These are phyloP conservation scores for Micrasema longulum DNA, from an alignment of 1,140 invertebrate genomes.

Conservation along the genomic window DNA sequence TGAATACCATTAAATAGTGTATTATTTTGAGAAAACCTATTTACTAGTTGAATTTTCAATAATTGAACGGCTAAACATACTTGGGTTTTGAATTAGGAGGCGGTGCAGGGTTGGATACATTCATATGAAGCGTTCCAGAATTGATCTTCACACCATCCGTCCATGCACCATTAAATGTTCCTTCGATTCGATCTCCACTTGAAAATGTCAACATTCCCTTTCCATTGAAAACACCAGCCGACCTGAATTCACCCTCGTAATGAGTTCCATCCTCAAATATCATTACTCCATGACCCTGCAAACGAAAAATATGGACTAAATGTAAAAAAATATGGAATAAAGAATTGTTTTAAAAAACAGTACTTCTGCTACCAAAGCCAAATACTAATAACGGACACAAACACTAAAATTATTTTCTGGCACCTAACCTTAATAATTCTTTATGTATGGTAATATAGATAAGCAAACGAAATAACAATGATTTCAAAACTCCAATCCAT, in stretches of 20 bases:
- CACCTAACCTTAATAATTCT: too few relatives aligned
- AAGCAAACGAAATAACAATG: too few relatives aligned
- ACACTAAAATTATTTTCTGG: too few relatives aligned
- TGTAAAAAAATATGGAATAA: not conserved
- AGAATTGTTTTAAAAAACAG: not conserved
- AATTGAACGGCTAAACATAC: too few relatives aligned
- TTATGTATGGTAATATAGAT: not conserved
- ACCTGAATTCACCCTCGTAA: constrained; percentile 89
- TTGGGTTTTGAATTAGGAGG: constrained; percentile 70
- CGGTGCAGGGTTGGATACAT: constrained; percentile 69
- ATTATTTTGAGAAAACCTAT: too few relatives aligned
- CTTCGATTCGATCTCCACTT: constrained; percentile 81
- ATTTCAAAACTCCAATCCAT: too few relatives aligned
- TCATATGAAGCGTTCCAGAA: constrained; percentile 79
- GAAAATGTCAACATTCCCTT: constrained; percentile 83
- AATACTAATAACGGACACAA: not conserved
- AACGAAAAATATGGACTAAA: not conserved
- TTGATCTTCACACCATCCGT: constrained; percentile 84
- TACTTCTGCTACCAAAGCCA: not conserved
- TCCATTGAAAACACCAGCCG: constrained; percentile 80
- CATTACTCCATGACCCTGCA: constrained; percentile 85
- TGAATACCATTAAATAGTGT: too few relatives aligned
- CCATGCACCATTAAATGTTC: constrained; percentile 80
- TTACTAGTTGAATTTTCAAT: too few relatives aligned
- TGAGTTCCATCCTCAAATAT: constrained; percentile 89